Base-by-base conservation (phyloP, 2,797 vertebrate species). In the Oceanodroma leucorhoa region DNA sequence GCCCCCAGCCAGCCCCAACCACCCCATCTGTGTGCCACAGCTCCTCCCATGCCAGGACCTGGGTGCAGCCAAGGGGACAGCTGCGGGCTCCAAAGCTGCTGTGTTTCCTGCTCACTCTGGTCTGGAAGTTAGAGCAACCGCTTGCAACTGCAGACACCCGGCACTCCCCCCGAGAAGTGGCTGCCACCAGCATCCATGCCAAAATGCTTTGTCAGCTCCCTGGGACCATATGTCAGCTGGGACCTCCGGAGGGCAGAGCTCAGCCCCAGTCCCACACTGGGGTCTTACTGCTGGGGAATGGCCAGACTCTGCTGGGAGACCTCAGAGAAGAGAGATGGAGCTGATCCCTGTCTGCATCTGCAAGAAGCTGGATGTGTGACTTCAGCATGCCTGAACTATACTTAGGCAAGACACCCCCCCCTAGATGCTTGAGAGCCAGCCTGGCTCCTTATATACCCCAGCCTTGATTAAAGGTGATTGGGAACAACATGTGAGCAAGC, bases 81-180 rank as follows among this genome's bases (percentile, higher is more conserved):
- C 46, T 83, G 67, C 5, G 3, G 60, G 29, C 14, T 17, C 61
- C 5, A 10, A 61, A 83, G 79, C 30, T 57, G 75, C 4, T 11
- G 64, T 0, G 1, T 58, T 94, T 86, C 86, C 89, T 95, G 65
- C 27, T 36, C 26, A 2, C 26, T 36, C 30, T 65, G 55, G 64
- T 66, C 87, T 70, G 72, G 55, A 45, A 66, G 41, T 60, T 65
- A 30, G 11, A 76, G 51, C 20, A 65, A 40, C 55, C 0, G 0
- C 75, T 93, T 93, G 84, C 0, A 5, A 76, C 65, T 1, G 0
- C 0, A 0, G 83, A 30, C 45, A 83, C 34, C 30, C 30, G 0
- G 40, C 0, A 0, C 13, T 76, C 14, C 36, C 36, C 27, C 34
- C 0, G 1, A 76, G 38, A 22, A 34, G 21, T 2, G 21, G 34